A percentile compares a stretch with the other conserved stretches of the same genome.
These are phyloP conservation scores for Hystrix cristata DNA, from an alignment of 2,113 vertebrate species.

Conservation along the genomic window DNA sequence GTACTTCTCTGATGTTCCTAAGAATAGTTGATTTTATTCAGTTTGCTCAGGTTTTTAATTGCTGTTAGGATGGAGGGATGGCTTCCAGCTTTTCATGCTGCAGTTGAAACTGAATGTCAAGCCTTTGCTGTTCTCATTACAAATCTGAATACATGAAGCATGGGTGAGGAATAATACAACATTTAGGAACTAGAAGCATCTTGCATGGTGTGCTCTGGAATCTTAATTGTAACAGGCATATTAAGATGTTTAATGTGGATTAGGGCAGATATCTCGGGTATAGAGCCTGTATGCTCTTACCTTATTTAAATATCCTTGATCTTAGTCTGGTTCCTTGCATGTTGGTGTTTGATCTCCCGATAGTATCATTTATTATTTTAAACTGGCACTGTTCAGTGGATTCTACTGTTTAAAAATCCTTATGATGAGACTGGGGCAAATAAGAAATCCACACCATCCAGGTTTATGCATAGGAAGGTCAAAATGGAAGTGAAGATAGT, in stretches of 20 bases:
- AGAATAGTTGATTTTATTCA: background rate
- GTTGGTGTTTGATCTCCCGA: slow-evolving; percentile 10
- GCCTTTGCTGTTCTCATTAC: slow-evolving; percentile 8
- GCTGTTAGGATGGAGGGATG: background rate
- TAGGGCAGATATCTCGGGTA: background rate
- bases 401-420: slow-evolving; percentile 47
- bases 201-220: background rate
- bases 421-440: background rate
- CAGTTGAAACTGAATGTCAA: background rate
- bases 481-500: slow-evolving; percentile 13
- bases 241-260: slow-evolving; percentile 8
- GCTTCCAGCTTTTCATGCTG: background rate
- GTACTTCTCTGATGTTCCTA: background rate
- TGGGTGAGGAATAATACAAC: background rate
- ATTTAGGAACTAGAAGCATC: slow-evolving; percentile 30
- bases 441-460: background rate
- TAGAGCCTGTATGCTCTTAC: background rate
- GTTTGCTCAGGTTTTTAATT: background rate
- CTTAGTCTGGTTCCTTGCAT: background rate
- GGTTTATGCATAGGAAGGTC: background rate
- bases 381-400: slow-evolving; percentile 17
- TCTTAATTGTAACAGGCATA: slow-evolving; percentile 42
- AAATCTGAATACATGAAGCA: background rate
- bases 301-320: background rate
- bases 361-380: slow-evolving; percentile 7